Evolutionary conservation across 2,113 vertebrate genomes (phyloP).

Genomic region (Hippocampus guttulatus): DNA sequence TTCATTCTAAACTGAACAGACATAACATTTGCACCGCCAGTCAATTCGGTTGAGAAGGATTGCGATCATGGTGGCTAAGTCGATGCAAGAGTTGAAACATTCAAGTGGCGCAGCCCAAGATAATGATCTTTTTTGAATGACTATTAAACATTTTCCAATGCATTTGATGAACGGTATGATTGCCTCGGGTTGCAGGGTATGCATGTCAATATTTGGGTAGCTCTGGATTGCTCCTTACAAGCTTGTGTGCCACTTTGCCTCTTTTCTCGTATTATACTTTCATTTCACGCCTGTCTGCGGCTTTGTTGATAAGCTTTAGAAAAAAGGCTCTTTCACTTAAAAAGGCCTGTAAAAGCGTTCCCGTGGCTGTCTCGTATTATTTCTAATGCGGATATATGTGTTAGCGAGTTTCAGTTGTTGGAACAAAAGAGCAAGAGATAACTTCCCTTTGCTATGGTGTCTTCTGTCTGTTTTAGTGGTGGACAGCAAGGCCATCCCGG

Average conservation of each 20-base stretch:
- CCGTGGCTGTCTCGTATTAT: background rate
- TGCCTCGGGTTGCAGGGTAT: slow-evolving; percentile 35
- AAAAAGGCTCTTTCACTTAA: slow-evolving; percentile 4
- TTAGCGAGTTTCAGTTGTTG: background rate
- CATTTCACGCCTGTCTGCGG: slow-evolving; percentile 32
- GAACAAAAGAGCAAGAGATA: slow-evolving; percentile 5
- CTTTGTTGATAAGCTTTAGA: slow-evolving; percentile 17
- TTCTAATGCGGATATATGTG: background rate
- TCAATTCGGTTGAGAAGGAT: background rate
- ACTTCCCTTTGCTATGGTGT: slow-evolving; percentile 9
- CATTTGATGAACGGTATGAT: slow-evolving; percentile 39
- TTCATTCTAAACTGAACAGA: too few relatives aligned
- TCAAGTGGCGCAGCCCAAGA: slow-evolving; percentile 42
- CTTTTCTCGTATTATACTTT: slow-evolving; percentile 21
- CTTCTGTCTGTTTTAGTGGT: slow-evolving; percentile 71
- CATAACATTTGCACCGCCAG: too few relatives aligned
- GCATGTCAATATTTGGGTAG: slow-evolving; percentile 51
- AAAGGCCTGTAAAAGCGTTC: slow-evolving; percentile 4
- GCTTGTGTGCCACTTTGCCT: slow-evolving; percentile 26
- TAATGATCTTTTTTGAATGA: slow-evolving; percentile 50
- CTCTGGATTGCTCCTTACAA: slow-evolving; percentile 22
- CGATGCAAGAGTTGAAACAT: slow-evolving; percentile 29
- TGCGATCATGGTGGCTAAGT: slow-evolving; percentile 17
- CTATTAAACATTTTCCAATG: slow-evolving; percentile 44
- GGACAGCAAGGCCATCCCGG: slow-evolving; percentile 73